Conservation (phyloP, 2,888 invertebrate species). For the Apamea crenata region DNA sequence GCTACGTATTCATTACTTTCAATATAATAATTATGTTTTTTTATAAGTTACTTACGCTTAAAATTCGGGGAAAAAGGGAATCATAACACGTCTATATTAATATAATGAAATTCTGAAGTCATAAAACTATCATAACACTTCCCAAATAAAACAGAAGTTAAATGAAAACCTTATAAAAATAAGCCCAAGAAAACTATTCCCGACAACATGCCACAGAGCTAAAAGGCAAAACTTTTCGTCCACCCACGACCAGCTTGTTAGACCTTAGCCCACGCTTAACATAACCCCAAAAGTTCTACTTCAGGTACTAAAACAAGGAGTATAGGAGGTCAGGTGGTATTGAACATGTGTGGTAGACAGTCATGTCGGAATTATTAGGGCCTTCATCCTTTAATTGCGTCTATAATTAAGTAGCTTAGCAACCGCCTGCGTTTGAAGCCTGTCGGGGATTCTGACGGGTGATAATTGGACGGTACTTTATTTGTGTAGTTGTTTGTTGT, state of each 20-base stretch:
- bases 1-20: background rate
- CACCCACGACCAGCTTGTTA: constrained; percentile 22
- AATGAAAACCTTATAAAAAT: constrained; percentile 17
- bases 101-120: background rate
- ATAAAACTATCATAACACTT: constrained; percentile 8
- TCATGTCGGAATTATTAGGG: constrained; percentile 71
- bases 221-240: constrained; percentile 43
- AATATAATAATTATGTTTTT: background rate
- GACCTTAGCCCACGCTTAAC: background rate
- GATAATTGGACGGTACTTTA: constrained; percentile 31
- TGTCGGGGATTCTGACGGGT: constrained; percentile 35
- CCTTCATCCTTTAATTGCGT: constrained; percentile 77
- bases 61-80: background rate
- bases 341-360: constrained; percentile 67
- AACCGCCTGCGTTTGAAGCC: constrained; percentile 65
- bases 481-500: constrained; percentile 22
- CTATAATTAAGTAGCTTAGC: constrained; percentile 81
- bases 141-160: constrained; percentile 8
- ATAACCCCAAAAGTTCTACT: background rate
- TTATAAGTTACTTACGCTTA: background rate
- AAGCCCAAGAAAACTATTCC: constrained; percentile 24
- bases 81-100: background rate
- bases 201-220: constrained; percentile 33
- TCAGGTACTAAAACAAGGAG: constrained; percentile 4
- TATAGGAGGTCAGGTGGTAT: constrained; percentile 29